Conservation (phyloP, 2,797 vertebrate species). For the Chelon auratus region DNA sequence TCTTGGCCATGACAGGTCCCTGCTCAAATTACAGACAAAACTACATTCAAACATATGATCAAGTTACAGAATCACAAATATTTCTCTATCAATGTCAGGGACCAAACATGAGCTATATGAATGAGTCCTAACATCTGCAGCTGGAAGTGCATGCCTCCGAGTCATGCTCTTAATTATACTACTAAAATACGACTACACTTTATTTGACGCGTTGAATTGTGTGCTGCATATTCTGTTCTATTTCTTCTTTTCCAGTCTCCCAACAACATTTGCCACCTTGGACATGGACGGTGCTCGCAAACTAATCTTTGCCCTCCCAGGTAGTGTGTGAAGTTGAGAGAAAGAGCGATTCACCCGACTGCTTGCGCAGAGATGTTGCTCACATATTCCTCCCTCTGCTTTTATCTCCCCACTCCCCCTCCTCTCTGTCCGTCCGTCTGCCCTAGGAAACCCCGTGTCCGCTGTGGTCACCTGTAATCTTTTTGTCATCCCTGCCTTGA, state of each 20-base stretch:
- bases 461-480: constrained; percentile 99
- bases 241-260: constrained; percentile 86
- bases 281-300: constrained; percentile 97
- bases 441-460: constrained; percentile 97
- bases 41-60: too few species aligned
- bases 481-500: constrained; percentile 99
- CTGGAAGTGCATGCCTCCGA: too few species aligned
- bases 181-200: background rate
- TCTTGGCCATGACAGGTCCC: too few species aligned
- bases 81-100: too few species aligned
- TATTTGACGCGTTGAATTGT: background rate
- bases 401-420: constrained; percentile 21
- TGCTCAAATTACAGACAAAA: too few species aligned
- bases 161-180: too few species aligned
- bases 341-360: constrained; percentile 77
- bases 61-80: too few species aligned
- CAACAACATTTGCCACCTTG: constrained; percentile 98
- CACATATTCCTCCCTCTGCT: constrained; percentile 64
- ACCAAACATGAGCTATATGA: too few species aligned
- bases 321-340: constrained; percentile 90
- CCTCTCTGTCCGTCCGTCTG: constrained; percentile 52
- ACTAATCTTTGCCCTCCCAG: constrained; percentile 99
- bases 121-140: too few species aligned
- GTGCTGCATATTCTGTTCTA: constrained; percentile 29
- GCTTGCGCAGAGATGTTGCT: constrained; percentile 69